Evolutionary conservation across 2,797 vertebrate genomes (phyloP).

Genomic region (Pseudochromis fuscus): DNA sequence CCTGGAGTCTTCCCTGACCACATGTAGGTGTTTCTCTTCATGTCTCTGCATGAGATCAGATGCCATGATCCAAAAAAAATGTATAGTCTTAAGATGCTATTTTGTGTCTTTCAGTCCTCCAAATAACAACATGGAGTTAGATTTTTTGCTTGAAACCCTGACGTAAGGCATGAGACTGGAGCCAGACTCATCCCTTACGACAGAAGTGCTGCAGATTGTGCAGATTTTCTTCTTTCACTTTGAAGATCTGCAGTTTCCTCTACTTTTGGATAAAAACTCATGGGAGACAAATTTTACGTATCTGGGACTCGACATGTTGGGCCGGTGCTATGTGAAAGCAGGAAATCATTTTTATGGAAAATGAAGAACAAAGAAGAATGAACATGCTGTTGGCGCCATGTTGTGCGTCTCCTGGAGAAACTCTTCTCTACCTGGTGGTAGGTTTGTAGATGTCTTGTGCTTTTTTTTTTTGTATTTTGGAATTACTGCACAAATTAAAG

Average conservation of each 20-base stretch:
- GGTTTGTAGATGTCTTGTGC: slow-evolving; percentile 10
- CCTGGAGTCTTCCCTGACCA: slow-evolving; percentile 8
- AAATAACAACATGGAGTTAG: slow-evolving; percentile 48
- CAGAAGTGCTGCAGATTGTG: neutral
- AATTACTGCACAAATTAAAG: slow-evolving; percentile 26
- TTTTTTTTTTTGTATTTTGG: slow-evolving; percentile 3
- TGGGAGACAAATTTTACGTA: neutral
- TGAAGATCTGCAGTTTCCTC: slow-evolving; percentile 17
- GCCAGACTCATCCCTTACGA: slow-evolving; percentile 13
- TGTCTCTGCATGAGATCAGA: slow-evolving; percentile 7
- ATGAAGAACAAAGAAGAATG: neutral
- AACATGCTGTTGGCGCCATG: neutral
- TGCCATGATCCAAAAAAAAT: too few species aligned
- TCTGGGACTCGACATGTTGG: slow-evolving; percentile 24
- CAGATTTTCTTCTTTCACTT: slow-evolving; percentile 10
- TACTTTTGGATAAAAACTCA: slow-evolving; percentile 1
- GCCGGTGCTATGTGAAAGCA: neutral
- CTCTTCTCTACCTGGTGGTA: neutral
- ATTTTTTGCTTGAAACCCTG: too few species aligned
- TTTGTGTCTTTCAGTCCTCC: slow-evolving; percentile 41
- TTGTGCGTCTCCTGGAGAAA: neutral
- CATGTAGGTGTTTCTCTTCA: slow-evolving; percentile 53
- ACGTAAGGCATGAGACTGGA: too few species aligned
- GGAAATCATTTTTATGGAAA: slow-evolving; percentile 14
- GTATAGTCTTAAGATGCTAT: too few species aligned